phyloP scores from a whole-genome alignment of 2,888 invertebrate species.

The Amphimallon solstitiale region DNA sequence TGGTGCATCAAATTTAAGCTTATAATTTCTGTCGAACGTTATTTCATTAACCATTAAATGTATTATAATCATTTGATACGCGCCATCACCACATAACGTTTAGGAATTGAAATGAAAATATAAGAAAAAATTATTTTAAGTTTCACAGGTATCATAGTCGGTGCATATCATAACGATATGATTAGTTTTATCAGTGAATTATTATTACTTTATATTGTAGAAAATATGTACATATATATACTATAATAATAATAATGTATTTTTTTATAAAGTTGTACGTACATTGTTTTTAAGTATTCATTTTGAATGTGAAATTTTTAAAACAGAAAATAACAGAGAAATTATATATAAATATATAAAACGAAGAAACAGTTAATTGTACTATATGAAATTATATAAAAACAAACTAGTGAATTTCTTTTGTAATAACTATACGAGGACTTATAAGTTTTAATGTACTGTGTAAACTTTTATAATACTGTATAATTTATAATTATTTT shows the following conservation, averaged over 20 bases:
- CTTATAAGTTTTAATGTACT: no score
- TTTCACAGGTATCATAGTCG: conserved; percentile 37
- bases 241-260: conserved; percentile 41
- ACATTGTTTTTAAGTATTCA: conserved; percentile 18
- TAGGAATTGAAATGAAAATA: conserved; percentile 22
- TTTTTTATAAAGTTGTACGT: conserved; percentile 43
- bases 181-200: conserved; percentile 19
- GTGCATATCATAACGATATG: conserved; percentile 39
- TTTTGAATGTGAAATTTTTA: conserved; percentile 1
- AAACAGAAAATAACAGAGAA: conserved; percentile 9
- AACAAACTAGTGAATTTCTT: no score
- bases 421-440: no score
- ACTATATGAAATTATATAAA: no score
- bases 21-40: neutral
- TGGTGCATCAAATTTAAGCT: conserved; percentile 5
- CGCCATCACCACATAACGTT: neutral
- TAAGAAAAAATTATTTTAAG: conserved; percentile 10
- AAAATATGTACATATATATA: conserved; percentile 43
- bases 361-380: neutral
- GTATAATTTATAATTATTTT: neutral
- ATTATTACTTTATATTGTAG: conserved; percentile 36
- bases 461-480: no score
- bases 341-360: conserved; percentile 15
- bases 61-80: no score
- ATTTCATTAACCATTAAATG: neutral